These are phyloP conservation scores for Conopomorpha cramerella DNA, from an alignment of 1,140 invertebrate species.

Conservation along the genomic window DNA sequence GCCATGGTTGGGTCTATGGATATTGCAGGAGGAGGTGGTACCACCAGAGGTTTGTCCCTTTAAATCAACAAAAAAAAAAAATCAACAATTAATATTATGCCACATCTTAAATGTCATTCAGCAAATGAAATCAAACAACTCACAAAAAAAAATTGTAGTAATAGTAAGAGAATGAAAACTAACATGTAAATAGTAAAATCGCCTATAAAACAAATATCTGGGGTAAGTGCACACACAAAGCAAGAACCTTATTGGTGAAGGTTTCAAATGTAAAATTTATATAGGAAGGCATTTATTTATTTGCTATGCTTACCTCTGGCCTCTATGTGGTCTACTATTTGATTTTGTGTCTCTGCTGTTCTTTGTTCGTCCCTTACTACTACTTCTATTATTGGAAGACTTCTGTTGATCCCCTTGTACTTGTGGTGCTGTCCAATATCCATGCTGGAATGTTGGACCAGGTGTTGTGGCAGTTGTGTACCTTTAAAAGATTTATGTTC, in stretches of 20 bases:
- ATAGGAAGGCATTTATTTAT: not conserved
- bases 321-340: conserved; percentile 15
- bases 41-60: conserved; percentile 30
- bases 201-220: too few relatives aligned
- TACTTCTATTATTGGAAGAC: conserved; percentile 13
- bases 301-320: conserved; percentile 28
- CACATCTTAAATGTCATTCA: too few relatives aligned
- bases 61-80: too few relatives aligned
- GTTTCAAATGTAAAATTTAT: too few relatives aligned
- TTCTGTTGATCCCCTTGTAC: conserved; percentile 14
- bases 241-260: too few relatives aligned
- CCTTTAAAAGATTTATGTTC: conserved; percentile 10
- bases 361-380: conserved; percentile 28
- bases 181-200: too few relatives aligned
- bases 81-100: too few relatives aligned
- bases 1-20: conserved; percentile 14
- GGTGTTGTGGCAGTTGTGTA: conserved; percentile 29
- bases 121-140: too few relatives aligned
- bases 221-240: too few relatives aligned
- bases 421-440: conserved; percentile 46
- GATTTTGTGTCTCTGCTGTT: conserved; percentile 34
- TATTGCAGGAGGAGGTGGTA: conserved; percentile 28
- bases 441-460: conserved; percentile 42
- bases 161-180: too few relatives aligned
- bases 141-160: too few relatives aligned